Base-by-base conservation (phyloP, 2,888 invertebrate species). In the Netelia virgata region DNA sequence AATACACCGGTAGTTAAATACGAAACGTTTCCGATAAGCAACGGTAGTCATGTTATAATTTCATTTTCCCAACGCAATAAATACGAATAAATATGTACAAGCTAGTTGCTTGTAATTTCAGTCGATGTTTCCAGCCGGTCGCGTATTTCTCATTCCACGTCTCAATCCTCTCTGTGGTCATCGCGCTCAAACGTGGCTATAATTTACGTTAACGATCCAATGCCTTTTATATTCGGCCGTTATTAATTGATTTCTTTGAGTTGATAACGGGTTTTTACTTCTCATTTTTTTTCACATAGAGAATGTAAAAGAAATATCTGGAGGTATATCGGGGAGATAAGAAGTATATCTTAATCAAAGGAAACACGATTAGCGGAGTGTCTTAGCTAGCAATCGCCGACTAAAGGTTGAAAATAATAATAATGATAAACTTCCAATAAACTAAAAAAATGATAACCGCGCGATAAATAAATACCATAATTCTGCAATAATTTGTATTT, bases 201-300 rank as follows among this genome's bases (percentile, higher is more conserved):
- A 73, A 84, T 57, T 84, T 78, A 81, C 64, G 43, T 59, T 74
- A 74, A 78, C 72, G 81, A 77, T 78, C 78, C 77, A 74, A 81
- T 70, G 77, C 63, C 41, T 64, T 77, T 82, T 16, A 47, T 50
- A 64, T 64, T 50, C 9, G 63, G 69, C 61, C 36, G 14, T 70
- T 18, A 18, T 70, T 55, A 57, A 61, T 69, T 18, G 1, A 59
- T 70, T 28, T 36, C 10, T 23, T 11, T 59, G n/a, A 70, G 41
- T 63, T 23, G 61, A 78, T 77, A 77, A 61, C 36, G 14, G 36
- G 36, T 20, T 0, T 14, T 43, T n/a, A 10, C 47, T 68, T 69
- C 20, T 57, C 28, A 16, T 69, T 47, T 43, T 50, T 23, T 10
- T 55, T 16, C 41, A 8, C 6, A 6, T 8, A 1, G 10, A 55